phyloP scores from a whole-genome alignment of 2,888 invertebrate species.

The Dilophus febrilis region DNA sequence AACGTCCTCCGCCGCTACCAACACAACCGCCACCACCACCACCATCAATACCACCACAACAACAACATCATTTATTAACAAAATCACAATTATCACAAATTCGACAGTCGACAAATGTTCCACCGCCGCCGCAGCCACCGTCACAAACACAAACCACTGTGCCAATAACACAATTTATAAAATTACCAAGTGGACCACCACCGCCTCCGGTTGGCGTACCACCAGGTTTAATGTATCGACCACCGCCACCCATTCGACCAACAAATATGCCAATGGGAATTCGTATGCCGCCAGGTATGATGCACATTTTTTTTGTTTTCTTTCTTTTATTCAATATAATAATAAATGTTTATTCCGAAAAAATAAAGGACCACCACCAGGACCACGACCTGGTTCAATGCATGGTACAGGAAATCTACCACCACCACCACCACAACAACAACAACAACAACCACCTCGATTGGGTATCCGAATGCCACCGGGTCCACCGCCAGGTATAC shows the following conservation, averaged over 20 bases:
- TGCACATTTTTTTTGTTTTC: too few relatives aligned
- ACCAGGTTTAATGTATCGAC: conserved; percentile 35
- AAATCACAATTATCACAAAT: conserved; percentile 9
- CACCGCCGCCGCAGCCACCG: conserved; percentile 39
- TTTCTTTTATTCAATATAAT: too few relatives aligned
- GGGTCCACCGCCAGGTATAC: conserved; percentile 46
- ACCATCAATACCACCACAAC: background rate
- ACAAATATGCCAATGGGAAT: conserved; percentile 31
- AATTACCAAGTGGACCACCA: conserved; percentile 32
- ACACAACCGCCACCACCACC: conserved; percentile 15
- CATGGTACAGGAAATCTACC: too few relatives aligned
- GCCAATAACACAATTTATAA: conserved; percentile 20
- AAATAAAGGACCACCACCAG: too few relatives aligned
- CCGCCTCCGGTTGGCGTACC: conserved; percentile 35
- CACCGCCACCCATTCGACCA: conserved; percentile 35
- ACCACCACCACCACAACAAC: conserved; percentile 35
- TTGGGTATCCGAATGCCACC: conserved; percentile 41
- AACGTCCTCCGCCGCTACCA: conserved; percentile 16
- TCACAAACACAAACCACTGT: conserved; percentile 23
- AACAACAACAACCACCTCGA: conserved; percentile 37
- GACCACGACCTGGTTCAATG: conserved; percentile 36
- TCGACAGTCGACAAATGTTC: conserved; percentile 28
- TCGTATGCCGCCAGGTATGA: conserved; percentile 33
- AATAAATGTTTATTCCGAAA: background rate
- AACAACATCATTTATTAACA: background rate